A percentile compares a stretch with the other conserved stretches of the same genome.
Conservation (phyloP, 2,797 vertebrate genomes). For the Champsocephalus esox region DNA sequence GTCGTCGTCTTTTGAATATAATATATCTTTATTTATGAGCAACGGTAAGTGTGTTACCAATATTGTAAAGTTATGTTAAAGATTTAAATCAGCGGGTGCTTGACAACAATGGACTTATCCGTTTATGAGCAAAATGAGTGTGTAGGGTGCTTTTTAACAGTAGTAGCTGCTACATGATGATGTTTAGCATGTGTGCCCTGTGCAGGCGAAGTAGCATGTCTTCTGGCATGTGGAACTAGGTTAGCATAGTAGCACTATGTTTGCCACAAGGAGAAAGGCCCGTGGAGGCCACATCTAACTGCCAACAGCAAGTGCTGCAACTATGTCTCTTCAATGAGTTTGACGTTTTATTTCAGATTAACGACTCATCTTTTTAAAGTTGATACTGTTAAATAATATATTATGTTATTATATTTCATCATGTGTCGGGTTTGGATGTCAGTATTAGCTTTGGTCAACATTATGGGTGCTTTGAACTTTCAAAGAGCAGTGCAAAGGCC, state of each 20-base stretch:
- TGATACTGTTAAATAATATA: neutral
- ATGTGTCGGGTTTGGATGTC: neutral
- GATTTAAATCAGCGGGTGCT: slow-evolving; percentile 12
- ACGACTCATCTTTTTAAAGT: neutral
- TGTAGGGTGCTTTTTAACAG: neutral
- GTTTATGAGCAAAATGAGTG: neutral
- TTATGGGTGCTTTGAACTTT: slow-evolving; percentile 16
- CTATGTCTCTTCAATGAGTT: neutral
- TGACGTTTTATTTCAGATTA: slow-evolving; percentile 5
- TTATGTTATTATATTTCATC: neutral
- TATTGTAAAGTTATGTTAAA: slow-evolving; percentile 1
- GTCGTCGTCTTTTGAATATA: neutral
- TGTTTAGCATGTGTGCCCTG: slow-evolving; percentile 17
- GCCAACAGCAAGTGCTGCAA: slow-evolving; percentile 32
- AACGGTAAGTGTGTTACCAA: neutral
- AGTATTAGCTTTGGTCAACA: slow-evolving; percentile 10
- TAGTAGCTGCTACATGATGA: slow-evolving; percentile 4
- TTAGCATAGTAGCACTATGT: slow-evolving; percentile 66
- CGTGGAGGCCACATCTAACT: slow-evolving; percentile 61
- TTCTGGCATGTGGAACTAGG: slow-evolving; percentile 64
- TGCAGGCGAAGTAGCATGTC: slow-evolving; percentile 32
- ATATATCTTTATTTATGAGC: neutral
- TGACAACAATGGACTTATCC: neutral
- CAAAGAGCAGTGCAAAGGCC: neutral
- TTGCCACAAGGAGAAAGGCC: slow-evolving; percentile 65